phyloP scores from a whole-genome alignment of 1,140 invertebrate species.

The Neomicropteryx cornuta region DNA sequence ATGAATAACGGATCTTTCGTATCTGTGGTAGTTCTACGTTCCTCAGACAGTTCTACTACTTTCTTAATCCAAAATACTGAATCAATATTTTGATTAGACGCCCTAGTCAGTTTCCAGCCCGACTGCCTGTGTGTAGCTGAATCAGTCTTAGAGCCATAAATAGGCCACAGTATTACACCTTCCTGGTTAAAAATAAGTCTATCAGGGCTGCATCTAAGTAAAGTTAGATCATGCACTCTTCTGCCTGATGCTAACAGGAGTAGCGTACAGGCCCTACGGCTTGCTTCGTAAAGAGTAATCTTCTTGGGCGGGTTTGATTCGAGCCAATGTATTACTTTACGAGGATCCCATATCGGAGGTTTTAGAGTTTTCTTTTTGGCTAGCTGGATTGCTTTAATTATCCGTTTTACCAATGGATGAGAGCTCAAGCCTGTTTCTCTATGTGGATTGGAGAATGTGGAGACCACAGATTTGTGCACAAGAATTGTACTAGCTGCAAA shows the following conservation, averaged over 20 bases:
- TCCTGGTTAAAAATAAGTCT: not conserved
- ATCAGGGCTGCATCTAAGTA: not conserved
- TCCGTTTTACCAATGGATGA: constrained; percentile 6
- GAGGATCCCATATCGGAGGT: not conserved
- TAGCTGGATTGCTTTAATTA: constrained; percentile 5
- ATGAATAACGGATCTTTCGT: too few relatives aligned
- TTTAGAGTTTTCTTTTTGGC: not conserved
- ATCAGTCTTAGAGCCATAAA: constrained; percentile 12
- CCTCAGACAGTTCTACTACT: not conserved
- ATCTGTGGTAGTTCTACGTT: not conserved
- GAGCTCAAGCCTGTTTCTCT: too few relatives aligned
- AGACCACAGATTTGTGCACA: too few relatives aligned
- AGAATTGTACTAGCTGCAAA: too few relatives aligned
- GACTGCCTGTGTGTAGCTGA: constrained; percentile 10
- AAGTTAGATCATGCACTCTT: not conserved
- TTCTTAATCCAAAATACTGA: not conserved
- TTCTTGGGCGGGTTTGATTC: not conserved
- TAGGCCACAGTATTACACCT: constrained; percentile 13
- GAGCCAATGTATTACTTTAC: not conserved
- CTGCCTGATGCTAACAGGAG: not conserved
- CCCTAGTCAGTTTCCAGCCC: constrained; percentile 9
- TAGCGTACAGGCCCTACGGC: not conserved
- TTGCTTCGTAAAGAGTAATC: not conserved
- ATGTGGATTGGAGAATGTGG: too few relatives aligned
- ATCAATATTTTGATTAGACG: not conserved